Percentiles rank a stretch among this genome's conserved stretches.
These are phyloP conservation scores for Chrysodeixis includens DNA, from an alignment of 2,888 invertebrate genomes.

Conservation along the genomic window DNA sequence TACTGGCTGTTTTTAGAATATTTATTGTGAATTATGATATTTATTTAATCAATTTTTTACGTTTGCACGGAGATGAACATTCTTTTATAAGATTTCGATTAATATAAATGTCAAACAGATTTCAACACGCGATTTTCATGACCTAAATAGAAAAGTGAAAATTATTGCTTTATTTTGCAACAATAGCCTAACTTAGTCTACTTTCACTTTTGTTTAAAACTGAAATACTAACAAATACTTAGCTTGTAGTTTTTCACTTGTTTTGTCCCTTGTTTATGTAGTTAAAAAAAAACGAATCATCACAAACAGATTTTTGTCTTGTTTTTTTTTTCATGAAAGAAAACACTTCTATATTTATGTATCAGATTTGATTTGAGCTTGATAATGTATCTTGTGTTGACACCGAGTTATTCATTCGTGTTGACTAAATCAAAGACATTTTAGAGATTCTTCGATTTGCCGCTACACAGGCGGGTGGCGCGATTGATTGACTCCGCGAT, in stretches of 20 bases:
- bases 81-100: neutral
- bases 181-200: too few species aligned
- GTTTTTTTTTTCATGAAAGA: too few species aligned
- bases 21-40: neutral
- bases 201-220: too few species aligned
- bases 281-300: too few species aligned
- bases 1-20: neutral
- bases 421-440: slow-evolving; percentile 73
- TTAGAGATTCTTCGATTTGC: slow-evolving; percentile 82
- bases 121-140: neutral
- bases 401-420: slow-evolving; percentile 59
- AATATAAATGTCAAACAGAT: neutral
- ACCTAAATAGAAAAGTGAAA: too few species aligned
- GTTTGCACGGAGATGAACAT: neutral
- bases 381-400: slow-evolving; percentile 54
- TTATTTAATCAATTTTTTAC: neutral
- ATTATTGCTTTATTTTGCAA: too few species aligned
- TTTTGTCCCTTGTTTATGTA: too few species aligned
- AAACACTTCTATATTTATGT: neutral
- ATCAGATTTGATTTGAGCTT: slow-evolving; percentile 12
- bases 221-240: too few species aligned
- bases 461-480: slow-evolving; percentile 79
- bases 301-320: too few species aligned
- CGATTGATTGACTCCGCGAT: slow-evolving; percentile 80
- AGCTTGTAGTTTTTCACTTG: too few species aligned